Evolutionary conservation across 2,113 vertebrate genomes (phyloP).

Genomic region (Lonchura striata): DNA sequence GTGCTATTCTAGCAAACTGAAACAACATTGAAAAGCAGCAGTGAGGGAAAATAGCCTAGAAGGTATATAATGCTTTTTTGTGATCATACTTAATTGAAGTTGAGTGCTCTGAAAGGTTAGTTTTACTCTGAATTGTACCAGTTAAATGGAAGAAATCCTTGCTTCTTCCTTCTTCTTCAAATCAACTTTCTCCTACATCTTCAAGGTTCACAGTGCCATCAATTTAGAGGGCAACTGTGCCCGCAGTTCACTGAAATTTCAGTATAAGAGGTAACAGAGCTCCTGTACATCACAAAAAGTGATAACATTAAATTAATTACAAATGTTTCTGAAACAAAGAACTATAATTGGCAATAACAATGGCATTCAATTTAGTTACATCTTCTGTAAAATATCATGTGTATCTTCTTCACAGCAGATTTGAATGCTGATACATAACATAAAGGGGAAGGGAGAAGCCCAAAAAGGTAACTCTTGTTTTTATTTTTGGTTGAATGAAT

Average conservation of each 20-base stretch:
- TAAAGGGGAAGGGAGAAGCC: neutral
- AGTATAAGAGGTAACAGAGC: neutral
- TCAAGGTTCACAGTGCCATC: neutral
- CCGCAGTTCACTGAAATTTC: neutral
- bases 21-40: rapidly evolving
- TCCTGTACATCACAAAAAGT: neutral
- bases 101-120: neutral
- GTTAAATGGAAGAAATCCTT: neutral
- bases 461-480: neutral
- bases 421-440: neutral
- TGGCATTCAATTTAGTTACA: neutral
- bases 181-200: neutral
- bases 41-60: neutral
- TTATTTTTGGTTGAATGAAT: neutral
- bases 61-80: neutral
- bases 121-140: neutral
- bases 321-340: neutral
- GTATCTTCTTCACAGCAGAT: neutral
- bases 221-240: neutral
- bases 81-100: neutral
- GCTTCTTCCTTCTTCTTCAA: neutral
- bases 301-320: neutral
- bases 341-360: neutral
- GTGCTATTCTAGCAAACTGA: neutral
- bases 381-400: neutral